Percentiles rank a stretch among this genome's conserved stretches.
Conservation (phyloP, 2,113 vertebrate genomes). For the Gallinago paraguaiae region DNA sequence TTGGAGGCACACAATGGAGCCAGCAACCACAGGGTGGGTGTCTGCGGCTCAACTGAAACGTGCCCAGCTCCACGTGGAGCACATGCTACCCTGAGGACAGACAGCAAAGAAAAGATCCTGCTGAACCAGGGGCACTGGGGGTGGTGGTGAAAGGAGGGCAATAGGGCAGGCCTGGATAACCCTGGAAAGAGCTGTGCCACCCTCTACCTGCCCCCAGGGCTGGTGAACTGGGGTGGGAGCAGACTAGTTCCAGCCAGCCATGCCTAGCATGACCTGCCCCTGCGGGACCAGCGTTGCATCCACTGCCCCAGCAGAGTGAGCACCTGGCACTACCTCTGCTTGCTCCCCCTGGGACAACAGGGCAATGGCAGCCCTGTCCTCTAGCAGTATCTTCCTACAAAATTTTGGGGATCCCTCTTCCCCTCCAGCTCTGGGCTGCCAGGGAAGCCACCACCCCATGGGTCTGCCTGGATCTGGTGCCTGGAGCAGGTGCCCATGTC, state of each 20-base stretch:
- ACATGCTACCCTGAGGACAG: neutral
- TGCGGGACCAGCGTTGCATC: fast-evolving
- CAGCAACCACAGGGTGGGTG: fast-evolving
- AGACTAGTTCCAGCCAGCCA: neutral
- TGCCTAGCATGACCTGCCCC: no score
- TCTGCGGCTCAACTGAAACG: fast-evolving
- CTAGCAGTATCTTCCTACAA: neutral
- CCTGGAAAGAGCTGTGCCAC: neutral
- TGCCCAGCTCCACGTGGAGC: neutral
- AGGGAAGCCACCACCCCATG: neutral
- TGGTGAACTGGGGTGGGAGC: neutral
- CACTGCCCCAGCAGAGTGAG: fast-evolving
- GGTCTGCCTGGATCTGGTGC: neutral
- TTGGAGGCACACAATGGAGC: fast-evolving
- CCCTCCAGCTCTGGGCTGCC: neutral
- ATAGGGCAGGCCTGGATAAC: neutral
- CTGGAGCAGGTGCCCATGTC: neutral
- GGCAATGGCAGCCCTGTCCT: fast-evolving
- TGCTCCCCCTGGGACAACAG: fast-evolving
- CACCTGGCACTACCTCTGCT: neutral
- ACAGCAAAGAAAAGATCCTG: neutral
- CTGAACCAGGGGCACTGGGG: neutral
- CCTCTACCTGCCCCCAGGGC: neutral
- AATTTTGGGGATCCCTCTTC: neutral
- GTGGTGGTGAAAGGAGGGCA: fast-evolving